Base-by-base conservation (phyloP, 2,888 invertebrate genomes). In the Lasioglossum zephyrum region DNA sequence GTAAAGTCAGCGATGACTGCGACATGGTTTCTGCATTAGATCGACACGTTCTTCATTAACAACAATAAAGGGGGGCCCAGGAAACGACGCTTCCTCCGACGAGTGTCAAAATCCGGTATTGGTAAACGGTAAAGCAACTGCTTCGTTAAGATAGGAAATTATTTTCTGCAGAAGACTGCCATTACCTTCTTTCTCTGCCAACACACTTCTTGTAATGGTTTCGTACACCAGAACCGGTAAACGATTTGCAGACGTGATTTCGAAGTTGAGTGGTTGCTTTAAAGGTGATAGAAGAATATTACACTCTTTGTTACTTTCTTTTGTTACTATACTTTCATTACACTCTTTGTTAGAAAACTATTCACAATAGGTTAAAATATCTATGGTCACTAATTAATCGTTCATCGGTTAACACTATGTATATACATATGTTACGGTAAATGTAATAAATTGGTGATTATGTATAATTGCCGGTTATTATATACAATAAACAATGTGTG, bases 1-100 rank as follows among this genome's bases (percentile, higher is more conserved):
- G 81, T 63, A 74, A 73, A 70, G 77, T 79, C 76, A 57, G 73
- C 87, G 80, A 90, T 82, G 88, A 83, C 83, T 88, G 89, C 87
- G 90, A 95, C 95, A 95, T 86, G 95, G 89, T 94, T 95, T 94
- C 93, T 94, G 94, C 95, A 95, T 95, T 95, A 95, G 93, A 93
- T 93, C 92, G 92, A 93, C 94, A 91, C 92, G 94, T 93, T 94
- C 93, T 93, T 94, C 93, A 92, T 94, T 93, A 94, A 92, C 92
- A 92, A 93, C 93, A 93, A 94, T 93, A 94, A 93, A 90, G 80
- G 79, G 63, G 82, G 75, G 79, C 86, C 85, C 91, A 90, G 93
- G 92, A 93, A 93, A 86, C 88, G 86, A 77, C 85, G 83, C 85
- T 91, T 91, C 89, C 91, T 90, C 79, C 63, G 77, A 80, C 87